phyloP scores from a whole-genome alignment of 2,888 invertebrate genomes.

The Heliconius sara region DNA sequence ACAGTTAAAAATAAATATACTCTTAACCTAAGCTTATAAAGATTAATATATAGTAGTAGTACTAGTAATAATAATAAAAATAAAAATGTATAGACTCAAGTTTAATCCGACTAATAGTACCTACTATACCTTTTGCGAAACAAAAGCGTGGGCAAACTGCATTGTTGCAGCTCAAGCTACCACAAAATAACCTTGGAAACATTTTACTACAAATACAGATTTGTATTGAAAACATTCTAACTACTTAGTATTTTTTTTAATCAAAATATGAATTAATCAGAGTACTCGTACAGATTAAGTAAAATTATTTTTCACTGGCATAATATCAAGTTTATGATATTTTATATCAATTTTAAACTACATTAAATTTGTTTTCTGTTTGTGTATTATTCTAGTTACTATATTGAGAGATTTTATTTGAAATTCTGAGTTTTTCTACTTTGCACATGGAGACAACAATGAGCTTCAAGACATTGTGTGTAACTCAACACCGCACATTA shows the following conservation, averaged over 20 bases:
- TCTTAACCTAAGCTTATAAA: not conserved
- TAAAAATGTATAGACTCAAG: conserved; percentile 9
- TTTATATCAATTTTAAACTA: not conserved
- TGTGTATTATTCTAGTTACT: no score
- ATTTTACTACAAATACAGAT: conserved; percentile 4
- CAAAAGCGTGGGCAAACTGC: conserved; percentile 35
- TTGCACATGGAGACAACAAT: no score
- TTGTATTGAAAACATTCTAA: conserved; percentile 19
- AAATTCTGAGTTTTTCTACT: no score
- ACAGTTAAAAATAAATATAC: not conserved
- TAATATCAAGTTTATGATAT: not conserved
- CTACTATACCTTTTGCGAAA: conserved; percentile 33
- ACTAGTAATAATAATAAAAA: not conserved
- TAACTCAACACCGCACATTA: no score
- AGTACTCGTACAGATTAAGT: not conserved
- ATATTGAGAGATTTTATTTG: no score
- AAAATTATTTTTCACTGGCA: not conserved
- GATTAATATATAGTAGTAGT: not conserved
- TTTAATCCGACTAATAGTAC: conserved; percentile 22
- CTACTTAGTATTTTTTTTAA: conserved; percentile 11
- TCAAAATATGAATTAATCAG: conserved; percentile 2
- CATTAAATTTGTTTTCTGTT: no score
- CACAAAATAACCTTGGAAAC: conserved; percentile 20
- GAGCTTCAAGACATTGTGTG: no score
- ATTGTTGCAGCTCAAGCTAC: conserved; percentile 27